Evolutionary conservation across 2,888 invertebrate species (phyloP).

Genomic region (Cryptus viduatorius): DNA sequence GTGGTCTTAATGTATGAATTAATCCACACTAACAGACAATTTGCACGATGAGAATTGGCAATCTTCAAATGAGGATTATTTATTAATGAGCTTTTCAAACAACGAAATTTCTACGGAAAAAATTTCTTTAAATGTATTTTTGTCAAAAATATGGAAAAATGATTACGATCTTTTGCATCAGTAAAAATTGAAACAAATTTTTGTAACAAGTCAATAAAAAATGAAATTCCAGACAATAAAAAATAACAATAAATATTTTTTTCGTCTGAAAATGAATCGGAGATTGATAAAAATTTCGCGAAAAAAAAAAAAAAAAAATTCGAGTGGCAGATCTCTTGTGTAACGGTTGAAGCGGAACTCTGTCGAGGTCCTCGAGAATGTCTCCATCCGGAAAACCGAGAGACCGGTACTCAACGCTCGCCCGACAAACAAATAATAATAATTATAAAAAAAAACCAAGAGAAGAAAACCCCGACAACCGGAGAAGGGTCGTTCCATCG

Average conservation of each 20-base stretch:
- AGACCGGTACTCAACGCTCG: slow-evolving; percentile 33
- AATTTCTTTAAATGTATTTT: too few species aligned
- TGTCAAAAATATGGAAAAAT: too few species aligned
- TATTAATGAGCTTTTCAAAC: not conserved
- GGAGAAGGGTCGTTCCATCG: slow-evolving; percentile 28
- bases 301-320: slow-evolving; percentile 3
- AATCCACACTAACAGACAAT: slow-evolving; percentile 70
- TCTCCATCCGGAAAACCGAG: slow-evolving; percentile 71
- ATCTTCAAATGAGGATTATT: slow-evolving; percentile 10
- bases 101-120: too few species aligned
- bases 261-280: slow-evolving; percentile 1
- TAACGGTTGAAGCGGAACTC: slow-evolving; percentile 43
- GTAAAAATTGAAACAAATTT: too few species aligned
- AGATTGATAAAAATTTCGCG: slow-evolving; percentile 8
- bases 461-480: slow-evolving; percentile 29
- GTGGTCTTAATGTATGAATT: slow-evolving; percentile 74
- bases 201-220: not conserved
- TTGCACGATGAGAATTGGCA: slow-evolving; percentile 63
- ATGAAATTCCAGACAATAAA: not conserved
- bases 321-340: slow-evolving; percentile 35
- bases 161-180: too few species aligned
- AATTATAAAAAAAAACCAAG: slow-evolving; percentile 13
- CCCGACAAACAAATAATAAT: slow-evolving; percentile 52
- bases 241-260: slow-evolving; percentile 2
- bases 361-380: slow-evolving; percentile 66